Evolutionary conservation across 2,888 invertebrate species (phyloP).

Genomic region (Xanthostigma xanthostigma): DNA sequence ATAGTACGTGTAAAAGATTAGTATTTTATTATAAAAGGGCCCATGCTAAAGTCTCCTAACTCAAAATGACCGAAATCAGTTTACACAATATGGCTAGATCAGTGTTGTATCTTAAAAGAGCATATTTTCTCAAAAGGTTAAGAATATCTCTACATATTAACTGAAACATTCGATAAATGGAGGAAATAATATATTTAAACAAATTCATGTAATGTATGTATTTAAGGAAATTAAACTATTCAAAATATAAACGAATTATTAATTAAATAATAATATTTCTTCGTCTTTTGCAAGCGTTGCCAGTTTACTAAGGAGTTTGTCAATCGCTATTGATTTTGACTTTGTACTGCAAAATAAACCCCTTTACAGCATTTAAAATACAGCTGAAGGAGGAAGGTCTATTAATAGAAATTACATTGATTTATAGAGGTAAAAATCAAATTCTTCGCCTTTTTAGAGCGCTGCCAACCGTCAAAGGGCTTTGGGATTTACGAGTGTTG

Average conservation of each 20-base stretch:
- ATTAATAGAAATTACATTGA: not conserved
- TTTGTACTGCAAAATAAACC: not conserved
- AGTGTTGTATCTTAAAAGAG: no score
- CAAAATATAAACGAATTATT: not conserved
- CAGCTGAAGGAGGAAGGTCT: not conserved
- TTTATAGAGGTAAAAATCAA: slow-evolving; percentile 1
- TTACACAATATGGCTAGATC: no score
- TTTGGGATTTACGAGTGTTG: slow-evolving; percentile 16
- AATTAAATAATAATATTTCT: not conserved
- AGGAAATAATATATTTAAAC: not conserved
- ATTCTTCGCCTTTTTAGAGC: slow-evolving; percentile 22
- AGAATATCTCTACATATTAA: no score
- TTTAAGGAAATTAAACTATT: no score
- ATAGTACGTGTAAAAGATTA: no score
- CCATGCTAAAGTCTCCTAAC: no score
- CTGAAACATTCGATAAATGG: no score
- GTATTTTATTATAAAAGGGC: no score
- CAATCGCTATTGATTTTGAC: not conserved
- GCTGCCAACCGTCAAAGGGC: slow-evolving; percentile 23
- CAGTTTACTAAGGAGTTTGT: no score
- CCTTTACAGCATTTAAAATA: not conserved
- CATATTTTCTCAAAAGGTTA: no score
- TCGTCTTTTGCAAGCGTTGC: no score
- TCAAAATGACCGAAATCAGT: no score
- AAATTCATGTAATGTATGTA: not conserved